Conservation (phyloP, 2,113 vertebrate species). For the Candoia aspera region DNA sequence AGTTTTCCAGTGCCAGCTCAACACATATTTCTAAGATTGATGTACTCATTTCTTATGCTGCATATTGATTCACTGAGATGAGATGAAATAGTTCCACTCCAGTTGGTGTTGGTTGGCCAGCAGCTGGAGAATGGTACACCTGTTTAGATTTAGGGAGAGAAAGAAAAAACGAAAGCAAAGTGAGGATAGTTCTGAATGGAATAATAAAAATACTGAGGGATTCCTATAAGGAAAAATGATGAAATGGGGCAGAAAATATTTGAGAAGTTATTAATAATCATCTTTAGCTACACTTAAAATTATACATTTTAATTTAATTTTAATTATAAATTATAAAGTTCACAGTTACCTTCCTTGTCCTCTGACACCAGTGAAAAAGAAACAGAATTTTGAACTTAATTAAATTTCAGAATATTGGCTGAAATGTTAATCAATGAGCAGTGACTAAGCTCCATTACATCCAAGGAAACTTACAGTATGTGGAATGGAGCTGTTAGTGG, state of each 20-base stretch:
- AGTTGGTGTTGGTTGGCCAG: constrained; percentile 20
- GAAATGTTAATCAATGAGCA: background rate
- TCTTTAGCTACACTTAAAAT: background rate
- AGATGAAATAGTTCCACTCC: constrained; percentile 24
- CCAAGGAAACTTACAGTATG: background rate
- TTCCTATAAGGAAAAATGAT: background rate
- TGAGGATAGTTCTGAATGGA: constrained; percentile 19
- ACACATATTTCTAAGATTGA: constrained; percentile 19
- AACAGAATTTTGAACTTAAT: constrained; percentile 17
- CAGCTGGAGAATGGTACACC: constrained; percentile 15
- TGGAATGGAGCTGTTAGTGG: background rate
- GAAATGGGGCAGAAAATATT: background rate
- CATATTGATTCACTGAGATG: constrained; percentile 40
- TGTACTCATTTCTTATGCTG: constrained; percentile 22
- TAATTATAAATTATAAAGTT: background rate
- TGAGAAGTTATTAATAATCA: background rate
- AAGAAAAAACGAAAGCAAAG: constrained; percentile 16
- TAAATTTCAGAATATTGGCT: background rate
- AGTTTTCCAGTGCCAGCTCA: constrained; percentile 8
- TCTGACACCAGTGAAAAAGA: constrained; percentile 6
- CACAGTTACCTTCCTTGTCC: background rate
- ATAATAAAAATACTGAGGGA: constrained; percentile 3
- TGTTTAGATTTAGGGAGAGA: constrained; percentile 11
- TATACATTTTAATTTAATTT: background rate
- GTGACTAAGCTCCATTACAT: background rate